Conservation (phyloP, 2,113 vertebrate species). For the Heterocephalus glaber region DNA sequence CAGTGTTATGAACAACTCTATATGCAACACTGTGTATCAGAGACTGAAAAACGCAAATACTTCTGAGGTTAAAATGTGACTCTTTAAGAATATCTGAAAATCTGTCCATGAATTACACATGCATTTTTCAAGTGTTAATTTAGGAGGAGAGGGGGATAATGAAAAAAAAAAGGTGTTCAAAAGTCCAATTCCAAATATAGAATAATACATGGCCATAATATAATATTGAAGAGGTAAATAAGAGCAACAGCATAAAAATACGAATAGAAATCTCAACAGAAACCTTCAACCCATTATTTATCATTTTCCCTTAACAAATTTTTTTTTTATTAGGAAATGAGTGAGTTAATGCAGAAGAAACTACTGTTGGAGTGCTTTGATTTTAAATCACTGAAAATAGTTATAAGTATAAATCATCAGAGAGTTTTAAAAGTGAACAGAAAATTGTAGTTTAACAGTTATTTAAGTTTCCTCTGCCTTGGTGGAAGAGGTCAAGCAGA, state of each 20-base stretch:
- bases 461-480: neutral
- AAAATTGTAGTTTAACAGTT: neutral
- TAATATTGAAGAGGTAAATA: neutral
- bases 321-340: neutral
- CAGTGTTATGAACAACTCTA: too few relatives aligned
- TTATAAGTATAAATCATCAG: neutral
- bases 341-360: neutral
- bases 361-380: neutral
- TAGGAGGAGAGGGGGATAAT: neutral
- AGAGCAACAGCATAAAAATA: neutral
- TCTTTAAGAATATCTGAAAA: neutral
- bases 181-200: neutral
- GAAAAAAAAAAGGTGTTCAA: neutral
- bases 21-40: neutral
- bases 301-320: neutral
- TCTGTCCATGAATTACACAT: slow-evolving; percentile 5
- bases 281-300: neutral
- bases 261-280: neutral
- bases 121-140: slow-evolving; percentile 5
- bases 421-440: neutral
- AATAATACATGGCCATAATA: neutral
- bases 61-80: neutral
- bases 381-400: neutral
- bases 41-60: neutral
- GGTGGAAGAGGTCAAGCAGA: neutral